Evolutionary conservation across 1,140 invertebrate species (phyloP).

Genomic region (Latrodectus geometricus): DNA sequence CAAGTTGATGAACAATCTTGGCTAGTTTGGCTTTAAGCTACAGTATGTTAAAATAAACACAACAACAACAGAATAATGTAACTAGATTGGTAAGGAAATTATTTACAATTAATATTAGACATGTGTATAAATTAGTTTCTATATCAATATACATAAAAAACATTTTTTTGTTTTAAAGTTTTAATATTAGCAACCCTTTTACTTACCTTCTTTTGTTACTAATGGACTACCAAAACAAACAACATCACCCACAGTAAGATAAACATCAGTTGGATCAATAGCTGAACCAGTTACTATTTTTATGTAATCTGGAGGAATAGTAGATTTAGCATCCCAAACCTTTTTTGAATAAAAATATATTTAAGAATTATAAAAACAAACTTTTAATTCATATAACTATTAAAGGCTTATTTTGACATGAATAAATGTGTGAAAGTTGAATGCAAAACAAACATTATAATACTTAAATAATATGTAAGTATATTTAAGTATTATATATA

Average conservation of each 20-base stretch:
- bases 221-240: slow-evolving; percentile 68
- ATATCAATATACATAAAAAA: no score
- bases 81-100: no score
- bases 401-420: not conserved
- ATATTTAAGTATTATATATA: no score
- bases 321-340: slow-evolving; percentile 69
- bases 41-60: no score
- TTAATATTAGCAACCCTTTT: not conserved
- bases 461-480: not conserved
- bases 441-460: not conserved
- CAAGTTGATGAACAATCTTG: no score
- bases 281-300: slow-evolving; percentile 68
- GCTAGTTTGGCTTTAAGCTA: no score
- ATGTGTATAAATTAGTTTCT: no score
- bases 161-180: no score
- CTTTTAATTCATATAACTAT: no score
- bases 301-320: slow-evolving; percentile 69
- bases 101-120: no score
- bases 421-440: not conserved
- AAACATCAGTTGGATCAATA: slow-evolving; percentile 66
- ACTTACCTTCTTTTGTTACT: slow-evolving; percentile 66
- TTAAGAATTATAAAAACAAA: no score
- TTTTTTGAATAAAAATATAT: slow-evolving; percentile 39
- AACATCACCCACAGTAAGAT: slow-evolving; percentile 67
- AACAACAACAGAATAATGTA: no score